These are phyloP conservation scores for Anneissia japonica DNA, from an alignment of 35 echinoderm and acorn worm species.

Conservation along the genomic window DNA sequence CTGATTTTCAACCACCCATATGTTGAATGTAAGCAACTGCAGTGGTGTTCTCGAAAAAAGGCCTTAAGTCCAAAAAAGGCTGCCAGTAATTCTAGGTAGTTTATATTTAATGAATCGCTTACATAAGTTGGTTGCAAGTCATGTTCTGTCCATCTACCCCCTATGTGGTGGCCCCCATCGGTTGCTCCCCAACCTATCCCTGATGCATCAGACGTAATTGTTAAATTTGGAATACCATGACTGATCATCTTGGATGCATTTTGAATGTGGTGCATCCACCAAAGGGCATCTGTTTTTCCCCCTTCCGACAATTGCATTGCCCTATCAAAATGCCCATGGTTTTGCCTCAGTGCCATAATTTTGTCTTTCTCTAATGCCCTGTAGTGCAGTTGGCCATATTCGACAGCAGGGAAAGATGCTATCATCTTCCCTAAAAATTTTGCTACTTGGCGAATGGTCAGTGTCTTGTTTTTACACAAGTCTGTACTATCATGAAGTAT, in stretches of 20 bases:
- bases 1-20: background rate
- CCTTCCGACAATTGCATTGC: background rate
- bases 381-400: background rate
- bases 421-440: background rate
- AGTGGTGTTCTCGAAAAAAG: background rate
- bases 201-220: slow-evolving; percentile 22
- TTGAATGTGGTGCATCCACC: background rate
- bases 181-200: slow-evolving; percentile 15
- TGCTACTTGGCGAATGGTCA: background rate
- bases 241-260: background rate
- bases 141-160: background rate
- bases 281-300: background rate
- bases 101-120: background rate
- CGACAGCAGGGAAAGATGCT: background rate
- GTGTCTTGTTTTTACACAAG: background rate
- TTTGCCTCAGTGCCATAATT: background rate
- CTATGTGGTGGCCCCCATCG: background rate
- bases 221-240: background rate
- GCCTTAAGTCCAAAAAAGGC: background rate
- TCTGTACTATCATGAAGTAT: background rate
- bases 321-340: slow-evolving; percentile 16
- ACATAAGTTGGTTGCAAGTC: background rate
- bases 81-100: background rate
- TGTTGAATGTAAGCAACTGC: background rate
- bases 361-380: background rate